phyloP scores from a whole-genome alignment of 2,888 invertebrate species.

The Patella depressa region DNA sequence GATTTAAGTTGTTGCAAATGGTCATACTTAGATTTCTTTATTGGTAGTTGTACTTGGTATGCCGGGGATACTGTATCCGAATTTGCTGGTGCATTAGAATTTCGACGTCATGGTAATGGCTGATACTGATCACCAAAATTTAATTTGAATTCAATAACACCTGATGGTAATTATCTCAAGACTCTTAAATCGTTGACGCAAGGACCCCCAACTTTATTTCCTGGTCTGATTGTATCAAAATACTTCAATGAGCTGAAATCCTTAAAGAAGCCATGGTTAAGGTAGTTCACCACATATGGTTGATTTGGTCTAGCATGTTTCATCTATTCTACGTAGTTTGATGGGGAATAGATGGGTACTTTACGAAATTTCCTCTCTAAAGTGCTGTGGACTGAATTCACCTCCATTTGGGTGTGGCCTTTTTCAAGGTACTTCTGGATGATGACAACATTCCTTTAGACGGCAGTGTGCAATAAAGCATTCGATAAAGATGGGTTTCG shows the following conservation, averaged over 20 bases:
- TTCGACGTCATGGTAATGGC: not conserved
- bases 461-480: conserved; percentile 1
- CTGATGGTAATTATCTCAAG: conserved; percentile 28
- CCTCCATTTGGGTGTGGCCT: conserved; percentile 38
- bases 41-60: too few species aligned
- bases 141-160: not conserved
- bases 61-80: not conserved
- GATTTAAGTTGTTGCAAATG: too few species aligned
- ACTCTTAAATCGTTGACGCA: conserved; percentile 27
- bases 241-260: conserved; percentile 22
- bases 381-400: conserved; percentile 31
- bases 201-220: conserved; percentile 26
- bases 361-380: conserved; percentile 28
- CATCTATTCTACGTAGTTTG: conserved; percentile 16
- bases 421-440: conserved; percentile 31
- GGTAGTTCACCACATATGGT: conserved; percentile 25
- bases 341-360: conserved; percentile 18
- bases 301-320: conserved; percentile 7
- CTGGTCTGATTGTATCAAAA: conserved; percentile 30
- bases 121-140: not conserved
- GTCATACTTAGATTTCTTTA: too few species aligned
- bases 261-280: conserved; percentile 28
- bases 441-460: too few species aligned
- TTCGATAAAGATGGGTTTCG: conserved; percentile 11
- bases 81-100: not conserved